These are phyloP conservation scores for Drosophila elegans DNA, from an alignment of 1,140 invertebrate genomes.

Conservation along the genomic window DNA sequence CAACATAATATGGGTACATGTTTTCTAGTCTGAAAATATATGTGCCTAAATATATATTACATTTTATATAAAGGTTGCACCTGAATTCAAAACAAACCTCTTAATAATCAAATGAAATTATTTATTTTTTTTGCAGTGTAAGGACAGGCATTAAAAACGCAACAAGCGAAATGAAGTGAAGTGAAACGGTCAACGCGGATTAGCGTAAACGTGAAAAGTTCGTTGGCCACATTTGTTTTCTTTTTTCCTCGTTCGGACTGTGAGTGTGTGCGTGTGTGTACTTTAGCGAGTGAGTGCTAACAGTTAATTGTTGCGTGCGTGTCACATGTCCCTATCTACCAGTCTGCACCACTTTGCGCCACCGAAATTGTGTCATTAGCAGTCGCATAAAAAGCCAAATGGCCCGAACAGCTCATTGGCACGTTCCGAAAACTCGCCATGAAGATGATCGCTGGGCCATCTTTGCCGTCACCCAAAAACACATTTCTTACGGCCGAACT, in stretches of 20 bases:
- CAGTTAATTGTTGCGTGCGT: constrained; percentile 73
- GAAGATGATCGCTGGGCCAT: constrained; percentile 49
- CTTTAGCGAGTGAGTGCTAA: constrained; percentile 32
- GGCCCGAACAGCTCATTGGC: constrained; percentile 76
- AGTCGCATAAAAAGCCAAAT: constrained; percentile 73
- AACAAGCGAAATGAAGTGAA: constrained; percentile 51
- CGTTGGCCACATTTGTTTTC: constrained; percentile 5
- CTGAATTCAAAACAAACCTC: no score
- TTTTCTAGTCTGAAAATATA: no score
- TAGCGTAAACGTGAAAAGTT: constrained; percentile 55
- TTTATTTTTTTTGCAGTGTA: neutral
- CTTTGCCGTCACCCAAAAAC: constrained; percentile 8
- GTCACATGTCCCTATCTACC: constrained; percentile 40
- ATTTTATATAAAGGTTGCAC: no score
- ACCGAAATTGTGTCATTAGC: constrained; percentile 79
- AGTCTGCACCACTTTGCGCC: constrained; percentile 34
- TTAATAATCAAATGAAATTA: no score
- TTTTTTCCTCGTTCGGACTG: no score
- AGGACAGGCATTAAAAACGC: constrained; percentile 18
- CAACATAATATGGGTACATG: no score
- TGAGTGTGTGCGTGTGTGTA: constrained; percentile 4
- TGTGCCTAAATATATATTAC: no score
- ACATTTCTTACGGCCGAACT: constrained; percentile 18
- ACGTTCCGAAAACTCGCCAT: constrained; percentile 58
- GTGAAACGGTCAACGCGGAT: constrained; percentile 48